Conservation (phyloP, 1,140 invertebrate genomes). For the Drosophila dunni region DNA sequence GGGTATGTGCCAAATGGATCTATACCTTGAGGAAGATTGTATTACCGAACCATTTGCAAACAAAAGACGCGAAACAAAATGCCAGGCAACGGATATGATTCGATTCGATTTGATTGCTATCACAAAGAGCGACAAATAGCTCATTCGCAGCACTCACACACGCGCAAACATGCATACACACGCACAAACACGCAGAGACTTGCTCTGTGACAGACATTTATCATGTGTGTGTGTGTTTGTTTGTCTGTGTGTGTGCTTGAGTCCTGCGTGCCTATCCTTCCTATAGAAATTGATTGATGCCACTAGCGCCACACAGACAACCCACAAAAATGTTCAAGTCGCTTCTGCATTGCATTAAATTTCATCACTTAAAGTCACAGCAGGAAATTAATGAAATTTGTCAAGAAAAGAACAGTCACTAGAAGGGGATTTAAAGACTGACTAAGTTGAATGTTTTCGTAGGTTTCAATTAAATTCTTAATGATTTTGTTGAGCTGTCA, state of each 20-base stretch:
- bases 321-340: constrained; percentile 43
- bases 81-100: constrained; percentile 68
- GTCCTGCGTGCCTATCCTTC: neutral
- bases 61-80: constrained; percentile 18
- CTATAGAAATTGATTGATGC: constrained; percentile 45
- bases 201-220: constrained; percentile 19
- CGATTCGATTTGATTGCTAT: constrained; percentile 77
- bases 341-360: constrained; percentile 33
- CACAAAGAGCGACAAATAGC: constrained; percentile 76
- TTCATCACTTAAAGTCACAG: constrained; percentile 15
- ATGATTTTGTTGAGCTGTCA: too few relatives aligned
- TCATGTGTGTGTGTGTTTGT: constrained; percentile 19
- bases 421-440: neutral
- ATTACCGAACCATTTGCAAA: constrained; percentile 42
- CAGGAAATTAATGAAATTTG: neutral
- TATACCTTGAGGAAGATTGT: constrained; percentile 60
- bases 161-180: constrained; percentile 14
- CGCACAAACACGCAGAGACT: neutral
- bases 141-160: constrained; percentile 26
- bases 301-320: constrained; percentile 3
- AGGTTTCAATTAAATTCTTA: too few relatives aligned
- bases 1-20: constrained; percentile 8
- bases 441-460: too few relatives aligned
- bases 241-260: neutral
- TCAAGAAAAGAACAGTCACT: neutral